Percentiles rank a stretch among this genome's conserved stretches.
These are phyloP conservation scores for Catalaphyllia jardinei DNA, from an alignment of 64 coral and sea anemone genomes.

Conservation along the genomic window DNA sequence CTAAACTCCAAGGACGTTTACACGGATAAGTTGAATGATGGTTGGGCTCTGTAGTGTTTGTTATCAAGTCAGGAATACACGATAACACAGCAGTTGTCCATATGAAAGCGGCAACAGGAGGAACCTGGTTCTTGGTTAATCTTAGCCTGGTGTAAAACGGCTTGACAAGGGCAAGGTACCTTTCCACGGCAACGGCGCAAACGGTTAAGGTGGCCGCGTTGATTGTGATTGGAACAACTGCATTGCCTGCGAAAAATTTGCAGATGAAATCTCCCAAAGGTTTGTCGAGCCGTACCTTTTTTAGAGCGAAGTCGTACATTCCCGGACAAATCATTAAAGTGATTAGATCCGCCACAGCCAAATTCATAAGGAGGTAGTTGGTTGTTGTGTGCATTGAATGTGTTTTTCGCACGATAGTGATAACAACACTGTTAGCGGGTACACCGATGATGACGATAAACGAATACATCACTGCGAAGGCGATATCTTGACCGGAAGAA, in stretches of 20 bases:
- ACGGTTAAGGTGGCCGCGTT: background rate
- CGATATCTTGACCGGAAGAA: background rate
- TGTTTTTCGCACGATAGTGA: slow-evolving; percentile 23
- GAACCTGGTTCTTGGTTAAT: background rate
- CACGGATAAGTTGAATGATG: background rate
- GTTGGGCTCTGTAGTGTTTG: background rate
- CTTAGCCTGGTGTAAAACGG: background rate
- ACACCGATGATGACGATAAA: slow-evolving; percentile 8
- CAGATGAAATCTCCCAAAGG: slow-evolving; percentile 9
- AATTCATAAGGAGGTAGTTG: slow-evolving; percentile 32
- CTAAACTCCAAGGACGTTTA: slow-evolving; percentile 9
- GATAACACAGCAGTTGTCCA: slow-evolving; percentile 1
- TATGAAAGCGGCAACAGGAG: background rate
- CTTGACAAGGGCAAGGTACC: background rate
- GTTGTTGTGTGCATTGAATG: slow-evolving; percentile 38
- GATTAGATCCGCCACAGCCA: slow-evolving; percentile 25
- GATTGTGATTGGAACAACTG: background rate
- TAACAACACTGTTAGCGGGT: slow-evolving; percentile 9
- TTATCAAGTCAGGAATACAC: background rate
- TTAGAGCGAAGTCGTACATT: background rate
- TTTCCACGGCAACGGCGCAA: background rate
- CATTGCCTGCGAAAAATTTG: background rate
- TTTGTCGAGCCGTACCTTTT: background rate
- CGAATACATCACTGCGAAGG: slow-evolving; percentile 27
- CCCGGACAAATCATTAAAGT: slow-evolving; percentile 9